Evolutionary conservation across 2,888 invertebrate genomes (phyloP).

Genomic region (Tricholauxania praeusta): DNA sequence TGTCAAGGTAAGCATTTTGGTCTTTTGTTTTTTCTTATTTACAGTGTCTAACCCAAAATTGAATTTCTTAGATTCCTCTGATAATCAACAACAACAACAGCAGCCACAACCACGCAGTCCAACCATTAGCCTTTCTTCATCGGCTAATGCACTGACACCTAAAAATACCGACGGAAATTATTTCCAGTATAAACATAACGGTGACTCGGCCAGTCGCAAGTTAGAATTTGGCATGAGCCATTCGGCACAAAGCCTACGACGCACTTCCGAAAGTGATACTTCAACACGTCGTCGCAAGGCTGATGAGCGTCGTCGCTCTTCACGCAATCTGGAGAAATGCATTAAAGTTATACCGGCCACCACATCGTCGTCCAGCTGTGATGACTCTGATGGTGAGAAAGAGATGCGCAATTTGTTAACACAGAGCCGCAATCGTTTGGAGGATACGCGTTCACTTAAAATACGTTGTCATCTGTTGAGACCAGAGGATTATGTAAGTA

Average conservation of each 20-base stretch:
- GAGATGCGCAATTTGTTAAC: conserved; percentile 65
- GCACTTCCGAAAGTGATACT: conserved; percentile 67
- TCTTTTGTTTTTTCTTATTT: neutral
- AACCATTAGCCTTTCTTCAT: conserved; percentile 57
- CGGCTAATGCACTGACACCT: conserved; percentile 63
- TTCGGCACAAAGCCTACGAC: conserved; percentile 64
- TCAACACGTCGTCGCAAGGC: conserved; percentile 65
- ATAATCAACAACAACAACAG: conserved; percentile 47
- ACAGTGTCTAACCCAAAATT: neutral
- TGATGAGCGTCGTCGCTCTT: conserved; percentile 65
- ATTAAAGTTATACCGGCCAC: conserved; percentile 64
- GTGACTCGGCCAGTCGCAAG: conserved; percentile 57
- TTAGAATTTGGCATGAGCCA: conserved; percentile 66
- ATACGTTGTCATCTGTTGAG: conserved; percentile 67
- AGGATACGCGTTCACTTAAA: conserved; percentile 66
- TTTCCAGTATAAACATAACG: conserved; percentile 45
- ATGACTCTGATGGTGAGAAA: conserved; percentile 65
- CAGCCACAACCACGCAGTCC: conserved; percentile 51
- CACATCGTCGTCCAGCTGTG: conserved; percentile 64
- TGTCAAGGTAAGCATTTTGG: conserved; percentile 60
- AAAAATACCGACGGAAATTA: conserved; percentile 54
- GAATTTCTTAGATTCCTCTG: conserved; percentile 46
- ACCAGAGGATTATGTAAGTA: conserved; percentile 68
- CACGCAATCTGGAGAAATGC: conserved; percentile 66
- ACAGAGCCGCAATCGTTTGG: conserved; percentile 65